phyloP scores from a whole-genome alignment of 92 coral and sea anemone species.

The Phenganax stokvisi region DNA sequence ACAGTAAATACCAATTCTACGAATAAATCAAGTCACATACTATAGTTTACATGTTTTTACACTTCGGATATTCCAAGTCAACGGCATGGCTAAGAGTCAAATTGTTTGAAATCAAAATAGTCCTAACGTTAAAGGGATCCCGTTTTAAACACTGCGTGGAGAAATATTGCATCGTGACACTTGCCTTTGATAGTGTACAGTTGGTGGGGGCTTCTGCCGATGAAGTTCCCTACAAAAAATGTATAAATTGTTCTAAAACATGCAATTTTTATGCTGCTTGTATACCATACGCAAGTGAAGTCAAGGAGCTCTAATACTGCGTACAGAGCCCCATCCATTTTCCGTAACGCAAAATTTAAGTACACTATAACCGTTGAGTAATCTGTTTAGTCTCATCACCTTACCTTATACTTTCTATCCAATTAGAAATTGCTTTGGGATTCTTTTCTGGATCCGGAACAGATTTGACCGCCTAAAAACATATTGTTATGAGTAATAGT shows the following conservation, averaged over 20 bases:
- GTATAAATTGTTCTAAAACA: neutral
- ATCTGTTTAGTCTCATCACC: conserved; percentile 42
- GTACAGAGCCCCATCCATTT: neutral
- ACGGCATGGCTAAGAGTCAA: too few species aligned
- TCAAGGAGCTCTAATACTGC: too few species aligned
- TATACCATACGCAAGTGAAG: too few species aligned
- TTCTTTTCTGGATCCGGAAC: conserved; percentile 91
- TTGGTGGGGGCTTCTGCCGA: conserved; percentile 95
- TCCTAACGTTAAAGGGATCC: neutral
- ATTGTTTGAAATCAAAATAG: neutral
- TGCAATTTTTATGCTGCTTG: too few species aligned
- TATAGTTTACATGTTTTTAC: too few species aligned
- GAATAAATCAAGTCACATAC: too few species aligned
- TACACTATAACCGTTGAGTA: too few species aligned
- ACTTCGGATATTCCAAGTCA: too few species aligned
- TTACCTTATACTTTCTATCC: conserved; percentile 96
- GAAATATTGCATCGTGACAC: neutral
- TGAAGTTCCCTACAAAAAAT: conserved; percentile 74
- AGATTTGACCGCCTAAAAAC: conserved; percentile 80
- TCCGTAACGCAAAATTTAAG: too few species aligned
- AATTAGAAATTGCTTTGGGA: conserved; percentile 89
- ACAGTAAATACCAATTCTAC: too few species aligned
- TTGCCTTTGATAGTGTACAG: conserved; percentile 96
- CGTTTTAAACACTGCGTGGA: neutral
- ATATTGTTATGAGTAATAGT: neutral